Evolutionary conservation across 1,140 invertebrate species (phyloP).

Genomic region (Eufriesea mexicana): DNA sequence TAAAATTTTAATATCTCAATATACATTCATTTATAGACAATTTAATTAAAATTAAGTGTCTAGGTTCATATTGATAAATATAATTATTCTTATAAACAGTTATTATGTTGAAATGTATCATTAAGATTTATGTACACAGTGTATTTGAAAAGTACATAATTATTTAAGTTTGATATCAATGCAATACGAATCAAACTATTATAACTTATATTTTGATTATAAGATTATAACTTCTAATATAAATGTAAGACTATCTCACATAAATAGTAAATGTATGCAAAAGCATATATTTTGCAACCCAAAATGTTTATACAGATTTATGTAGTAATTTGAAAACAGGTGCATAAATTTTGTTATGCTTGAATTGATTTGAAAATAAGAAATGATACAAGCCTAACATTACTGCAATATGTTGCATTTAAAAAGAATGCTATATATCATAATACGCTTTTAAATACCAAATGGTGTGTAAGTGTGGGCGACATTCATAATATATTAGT

Average conservation of each 20-base stretch:
- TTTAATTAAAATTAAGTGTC: background rate
- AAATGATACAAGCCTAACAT: background rate
- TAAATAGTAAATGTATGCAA: background rate
- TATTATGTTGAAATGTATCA: background rate
- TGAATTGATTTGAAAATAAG: background rate
- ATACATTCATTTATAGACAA: background rate
- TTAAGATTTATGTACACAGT: background rate
- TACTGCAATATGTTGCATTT: background rate
- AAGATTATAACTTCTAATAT: too few species aligned
- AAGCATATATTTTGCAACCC: background rate
- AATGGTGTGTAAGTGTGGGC: background rate
- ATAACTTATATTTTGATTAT: background rate
- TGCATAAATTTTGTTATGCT: background rate
- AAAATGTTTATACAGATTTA: background rate
- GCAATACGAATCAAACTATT: background rate
- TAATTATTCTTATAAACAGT: background rate
- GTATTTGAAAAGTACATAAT: background rate
- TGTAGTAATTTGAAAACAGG: background rate
- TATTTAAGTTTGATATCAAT: background rate
- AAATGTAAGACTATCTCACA: background rate
- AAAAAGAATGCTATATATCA: slow-evolving; percentile 32
- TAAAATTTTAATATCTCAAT: background rate
- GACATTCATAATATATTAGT: background rate
- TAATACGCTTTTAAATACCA: slow-evolving; percentile 44
- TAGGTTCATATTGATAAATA: background rate